These are phyloP conservation scores for Petrocephalus zakoni DNA, from an alignment of 2,113 vertebrate species.

Conservation along the genomic window DNA sequence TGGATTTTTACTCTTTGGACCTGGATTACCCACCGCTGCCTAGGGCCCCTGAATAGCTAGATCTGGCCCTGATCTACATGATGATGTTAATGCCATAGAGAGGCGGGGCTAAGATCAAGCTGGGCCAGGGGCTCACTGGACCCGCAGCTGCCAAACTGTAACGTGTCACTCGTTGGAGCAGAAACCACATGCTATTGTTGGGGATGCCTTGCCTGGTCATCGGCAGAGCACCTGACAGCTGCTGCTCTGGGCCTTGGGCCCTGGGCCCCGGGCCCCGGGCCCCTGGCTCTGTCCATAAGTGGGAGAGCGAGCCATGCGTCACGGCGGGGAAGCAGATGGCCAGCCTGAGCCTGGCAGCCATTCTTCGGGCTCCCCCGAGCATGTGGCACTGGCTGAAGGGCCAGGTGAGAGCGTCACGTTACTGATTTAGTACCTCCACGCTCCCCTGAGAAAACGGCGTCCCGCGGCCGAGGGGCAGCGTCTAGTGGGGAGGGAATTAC, in stretches of 20 bases:
- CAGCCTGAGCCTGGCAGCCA: not conserved
- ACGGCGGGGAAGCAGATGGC: constrained; percentile 9
- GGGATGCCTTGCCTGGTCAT: not conserved
- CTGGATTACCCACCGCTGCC: too few relatives aligned
- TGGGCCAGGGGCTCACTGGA: not conserved
- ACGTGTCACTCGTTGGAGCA: not conserved
- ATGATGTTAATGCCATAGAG: not conserved
- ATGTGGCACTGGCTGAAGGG: not conserved
- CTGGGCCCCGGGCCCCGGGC: not conserved
- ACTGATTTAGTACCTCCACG: not conserved
- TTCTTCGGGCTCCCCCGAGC: not conserved
- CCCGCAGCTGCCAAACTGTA: not conserved
- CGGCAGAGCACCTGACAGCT: not conserved
- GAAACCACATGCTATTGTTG: not conserved
- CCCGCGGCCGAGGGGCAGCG: not conserved
- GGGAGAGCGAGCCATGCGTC: not conserved
- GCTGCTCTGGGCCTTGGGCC: not conserved
- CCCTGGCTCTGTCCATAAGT: not conserved
- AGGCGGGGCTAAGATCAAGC: not conserved
- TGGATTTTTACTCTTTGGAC: too few relatives aligned
- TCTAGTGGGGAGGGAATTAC: not conserved
- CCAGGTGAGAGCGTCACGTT: not conserved
- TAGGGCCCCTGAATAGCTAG: not conserved
- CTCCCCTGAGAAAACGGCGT: not conserved
- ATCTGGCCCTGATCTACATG: not conserved